Conservation (phyloP, 2,888 invertebrate species). For the Pristionchus maxplancki region DNA sequence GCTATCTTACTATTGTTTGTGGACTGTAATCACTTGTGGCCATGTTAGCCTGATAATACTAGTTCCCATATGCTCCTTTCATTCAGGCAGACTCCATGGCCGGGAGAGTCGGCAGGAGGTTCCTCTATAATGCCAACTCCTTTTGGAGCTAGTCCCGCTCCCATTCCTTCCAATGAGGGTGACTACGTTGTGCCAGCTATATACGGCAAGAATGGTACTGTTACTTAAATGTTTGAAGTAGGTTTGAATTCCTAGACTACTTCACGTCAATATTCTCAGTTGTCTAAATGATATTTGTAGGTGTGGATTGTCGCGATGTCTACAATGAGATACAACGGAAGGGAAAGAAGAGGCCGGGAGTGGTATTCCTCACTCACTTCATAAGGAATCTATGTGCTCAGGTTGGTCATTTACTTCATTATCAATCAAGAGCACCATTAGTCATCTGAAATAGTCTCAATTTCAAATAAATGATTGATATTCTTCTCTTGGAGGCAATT, state of each 20-base stretch:
- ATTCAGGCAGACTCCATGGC: slow-evolving; percentile 30
- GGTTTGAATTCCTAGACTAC: background rate
- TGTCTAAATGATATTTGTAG: no score
- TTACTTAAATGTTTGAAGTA: background rate
- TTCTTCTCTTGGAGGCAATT: background rate
- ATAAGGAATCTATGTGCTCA: background rate
- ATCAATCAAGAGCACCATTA: background rate
- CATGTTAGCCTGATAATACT: background rate
- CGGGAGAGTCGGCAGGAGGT: background rate
- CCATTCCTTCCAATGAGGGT: background rate
- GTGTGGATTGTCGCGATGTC: background rate
- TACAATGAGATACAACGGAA: slow-evolving; percentile 20
- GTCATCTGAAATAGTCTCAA: no score
- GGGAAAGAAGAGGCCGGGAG: slow-evolving; percentile 25
- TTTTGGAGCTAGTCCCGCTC: slow-evolving; percentile 3
- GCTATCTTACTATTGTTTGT: background rate
- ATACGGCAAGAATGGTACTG: slow-evolving; percentile 2
- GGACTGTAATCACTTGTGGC: background rate
- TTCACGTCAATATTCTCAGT: no score
- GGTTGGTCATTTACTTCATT: background rate
- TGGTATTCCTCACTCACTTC: slow-evolving; percentile 17
- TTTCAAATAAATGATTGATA: no score
- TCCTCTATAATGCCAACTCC: background rate
- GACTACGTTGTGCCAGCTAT: background rate
- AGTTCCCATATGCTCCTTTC: background rate